Conservation (phyloP, 53 echinoderm and acorn worm species). For the Echinometra lucunter region DNA sequence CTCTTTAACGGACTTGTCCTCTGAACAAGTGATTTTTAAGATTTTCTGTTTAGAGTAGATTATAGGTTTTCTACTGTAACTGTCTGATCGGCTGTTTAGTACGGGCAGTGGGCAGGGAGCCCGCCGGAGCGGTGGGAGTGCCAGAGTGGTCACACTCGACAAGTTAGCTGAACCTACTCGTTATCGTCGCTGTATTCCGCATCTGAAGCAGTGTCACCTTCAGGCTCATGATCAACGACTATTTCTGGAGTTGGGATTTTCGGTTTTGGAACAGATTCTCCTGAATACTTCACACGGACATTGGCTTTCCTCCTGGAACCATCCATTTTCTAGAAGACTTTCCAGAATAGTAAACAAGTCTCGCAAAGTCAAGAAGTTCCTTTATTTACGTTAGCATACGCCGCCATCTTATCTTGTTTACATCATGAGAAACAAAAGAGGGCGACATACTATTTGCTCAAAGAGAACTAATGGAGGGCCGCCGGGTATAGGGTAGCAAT, state of each 20-base stretch:
- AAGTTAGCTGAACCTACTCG: conserved; percentile 23
- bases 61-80: no score
- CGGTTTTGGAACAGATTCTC: conserved; percentile 9
- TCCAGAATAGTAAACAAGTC: not conserved
- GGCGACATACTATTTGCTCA: conserved; percentile 35
- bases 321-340: conserved; percentile 1
- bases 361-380: not conserved
- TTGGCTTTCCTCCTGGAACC: conserved; percentile 12
- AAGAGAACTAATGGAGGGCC: no score
- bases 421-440: not conserved
- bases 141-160: not conserved
- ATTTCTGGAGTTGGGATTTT: conserved; percentile 56
- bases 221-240: conserved; percentile 41
- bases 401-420: conserved; percentile 68
- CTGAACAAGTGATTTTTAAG: no score
- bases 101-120: no score
- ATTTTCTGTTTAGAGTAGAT: no score
- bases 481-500: no score
- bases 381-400: not conserved
- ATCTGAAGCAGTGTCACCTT: conserved; percentile 5
- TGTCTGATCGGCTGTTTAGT: no score
- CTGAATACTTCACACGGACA: conserved; percentile 50
- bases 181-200: conserved; percentile 33
- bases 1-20: no score
- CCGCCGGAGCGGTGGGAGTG: not conserved